A percentile compares a stretch with the other conserved stretches of the same genome.
phyloP scores from a whole-genome alignment of 2,797 vertebrate species.

The Pangasius larnaudii region DNA sequence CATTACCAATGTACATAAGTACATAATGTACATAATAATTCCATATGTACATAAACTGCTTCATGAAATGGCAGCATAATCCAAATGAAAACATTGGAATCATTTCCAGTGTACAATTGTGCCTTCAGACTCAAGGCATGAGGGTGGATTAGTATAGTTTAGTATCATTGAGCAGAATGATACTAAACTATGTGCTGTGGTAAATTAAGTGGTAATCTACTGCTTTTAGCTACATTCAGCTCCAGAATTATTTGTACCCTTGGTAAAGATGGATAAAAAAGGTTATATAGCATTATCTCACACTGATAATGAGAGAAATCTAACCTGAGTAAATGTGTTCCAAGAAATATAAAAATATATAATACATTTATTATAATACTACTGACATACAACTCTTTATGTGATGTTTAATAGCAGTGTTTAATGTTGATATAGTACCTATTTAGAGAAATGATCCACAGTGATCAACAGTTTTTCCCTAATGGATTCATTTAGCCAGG shows the following conservation, averaged over 20 bases:
- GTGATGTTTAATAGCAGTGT: background rate
- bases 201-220: background rate
- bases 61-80: background rate
- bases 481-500: background rate
- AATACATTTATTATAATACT: too few relatives aligned
- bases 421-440: background rate
- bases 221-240: background rate
- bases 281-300: too few relatives aligned
- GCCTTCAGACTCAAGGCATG: background rate
- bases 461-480: background rate
- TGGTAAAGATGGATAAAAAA: background rate
- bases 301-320: too few relatives aligned
- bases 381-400: background rate
- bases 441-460: background rate
- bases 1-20: background rate
- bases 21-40: too few relatives aligned
- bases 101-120: background rate
- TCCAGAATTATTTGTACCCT: background rate
- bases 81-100: background rate
- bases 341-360: background rate
- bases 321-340: too few relatives aligned
- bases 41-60: background rate
- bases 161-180: background rate
- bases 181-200: background rate
- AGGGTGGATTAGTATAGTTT: background rate